Percentiles rank a stretch among this genome's conserved stretches.
Conservation (phyloP, 1,140 invertebrate genomes). For the Eupeodes corollae region DNA sequence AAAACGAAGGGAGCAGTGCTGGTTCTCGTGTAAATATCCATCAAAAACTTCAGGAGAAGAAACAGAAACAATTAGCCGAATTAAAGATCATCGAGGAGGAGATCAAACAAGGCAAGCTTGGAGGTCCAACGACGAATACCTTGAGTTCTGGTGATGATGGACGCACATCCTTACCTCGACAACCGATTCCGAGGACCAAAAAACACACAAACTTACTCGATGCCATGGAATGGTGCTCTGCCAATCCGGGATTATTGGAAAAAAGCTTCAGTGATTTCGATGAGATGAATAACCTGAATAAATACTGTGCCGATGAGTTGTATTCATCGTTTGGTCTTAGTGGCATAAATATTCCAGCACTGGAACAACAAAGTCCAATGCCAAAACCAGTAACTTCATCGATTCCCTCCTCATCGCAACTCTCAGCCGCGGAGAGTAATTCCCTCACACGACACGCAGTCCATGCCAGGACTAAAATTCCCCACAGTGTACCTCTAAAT, state of each 20-base stretch:
- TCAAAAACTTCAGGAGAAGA: constrained; percentile 78
- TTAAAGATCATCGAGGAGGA: constrained; percentile 70
- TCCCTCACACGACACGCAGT: constrained; percentile 1
- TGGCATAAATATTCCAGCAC: constrained; percentile 2
- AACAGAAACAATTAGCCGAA: constrained; percentile 75
- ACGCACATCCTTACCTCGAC: constrained; percentile 36
- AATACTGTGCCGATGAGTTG: constrained; percentile 1
- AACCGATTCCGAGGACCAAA: constrained; percentile 46
- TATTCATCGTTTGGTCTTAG: constrained; percentile 3
- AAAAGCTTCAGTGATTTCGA: constrained; percentile 11
- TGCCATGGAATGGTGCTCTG: constrained; percentile 5
- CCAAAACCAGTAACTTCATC: not conserved
- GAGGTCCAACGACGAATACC: constrained; percentile 34
- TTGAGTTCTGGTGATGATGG: constrained; percentile 37
- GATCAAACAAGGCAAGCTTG: constrained; percentile 71
- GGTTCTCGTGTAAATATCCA: constrained; percentile 70
- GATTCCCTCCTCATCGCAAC: too few relatives aligned
- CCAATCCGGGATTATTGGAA: constrained; percentile 23
- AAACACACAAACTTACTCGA: constrained; percentile 34
- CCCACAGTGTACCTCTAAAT: not conserved
- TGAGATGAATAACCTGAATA: constrained; percentile 6
- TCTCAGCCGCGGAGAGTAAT: constrained; percentile 5
- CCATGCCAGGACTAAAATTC: not conserved
- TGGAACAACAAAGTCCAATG: constrained; percentile 1
- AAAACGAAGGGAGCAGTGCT: constrained; percentile 60